Conservation (phyloP, 1,140 invertebrate genomes). For the Vanessa atalanta region DNA sequence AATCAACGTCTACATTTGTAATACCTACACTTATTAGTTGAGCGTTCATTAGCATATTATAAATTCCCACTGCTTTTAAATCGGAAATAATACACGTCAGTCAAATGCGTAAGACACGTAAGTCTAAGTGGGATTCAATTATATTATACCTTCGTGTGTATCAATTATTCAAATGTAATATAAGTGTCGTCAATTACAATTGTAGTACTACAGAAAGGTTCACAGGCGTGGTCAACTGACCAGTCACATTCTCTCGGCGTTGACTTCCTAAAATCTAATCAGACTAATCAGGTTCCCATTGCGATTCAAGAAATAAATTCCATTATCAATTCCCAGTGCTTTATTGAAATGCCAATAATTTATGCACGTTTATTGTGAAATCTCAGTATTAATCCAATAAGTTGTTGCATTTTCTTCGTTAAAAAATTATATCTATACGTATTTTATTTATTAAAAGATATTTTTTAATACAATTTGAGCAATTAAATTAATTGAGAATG, state of each 20-base stretch:
- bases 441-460: too few species aligned
- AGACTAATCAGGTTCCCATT: constrained; percentile 36
- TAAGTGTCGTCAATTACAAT: constrained; percentile 50
- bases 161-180: constrained; percentile 10
- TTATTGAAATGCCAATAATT: constrained; percentile 14
- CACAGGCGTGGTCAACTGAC: constrained; percentile 57
- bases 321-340: constrained; percentile 6
- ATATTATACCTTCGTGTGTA: background rate
- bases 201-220: constrained; percentile 50
- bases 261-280: constrained; percentile 57
- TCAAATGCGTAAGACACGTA: background rate
- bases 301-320: constrained; percentile 16
- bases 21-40: background rate
- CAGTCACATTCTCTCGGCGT: constrained; percentile 53
- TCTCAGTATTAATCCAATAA: background rate
- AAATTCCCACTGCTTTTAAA: too few species aligned
- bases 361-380: too few species aligned
- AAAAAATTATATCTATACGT: too few species aligned
- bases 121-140: background rate
- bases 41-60: too few species aligned
- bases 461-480: background rate
- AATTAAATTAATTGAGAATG: background rate
- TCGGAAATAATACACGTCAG: too few species aligned
- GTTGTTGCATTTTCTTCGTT: too few species aligned
- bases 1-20: background rate